Conservation (phyloP, 2,797 vertebrate species). For the Smutsia gigantea region DNA sequence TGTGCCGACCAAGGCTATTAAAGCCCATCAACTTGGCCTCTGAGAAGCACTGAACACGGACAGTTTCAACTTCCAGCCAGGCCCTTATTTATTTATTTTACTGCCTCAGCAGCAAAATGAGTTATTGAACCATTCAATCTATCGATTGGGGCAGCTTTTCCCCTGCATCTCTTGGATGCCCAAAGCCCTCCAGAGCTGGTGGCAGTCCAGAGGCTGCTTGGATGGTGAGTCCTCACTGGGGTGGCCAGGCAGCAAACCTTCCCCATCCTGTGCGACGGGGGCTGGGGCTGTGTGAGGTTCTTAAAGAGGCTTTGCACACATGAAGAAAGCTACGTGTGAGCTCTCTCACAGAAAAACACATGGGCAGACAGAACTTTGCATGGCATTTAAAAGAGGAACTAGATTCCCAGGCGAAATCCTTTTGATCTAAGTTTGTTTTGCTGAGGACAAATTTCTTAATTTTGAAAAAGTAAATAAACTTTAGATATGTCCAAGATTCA, state of each 20-base stretch:
- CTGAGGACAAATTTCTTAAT: neutral
- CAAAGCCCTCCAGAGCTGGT: neutral
- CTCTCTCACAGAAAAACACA: neutral
- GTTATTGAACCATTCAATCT: conserved; percentile 65
- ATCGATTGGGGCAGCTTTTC: conserved; percentile 53
- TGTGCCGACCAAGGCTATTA: conserved; percentile 80
- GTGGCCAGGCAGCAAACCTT: neutral
- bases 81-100: conserved; percentile 73
- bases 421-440: neutral
- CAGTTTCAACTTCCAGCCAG: conserved; percentile 68
- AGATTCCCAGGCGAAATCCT: neutral
- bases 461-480: neutral
- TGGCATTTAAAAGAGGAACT: neutral
- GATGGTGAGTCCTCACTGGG: neutral
- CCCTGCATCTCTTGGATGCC: neutral
- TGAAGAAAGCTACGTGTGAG: neutral
- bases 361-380: accelerated
- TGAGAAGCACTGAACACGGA: conserved; percentile 68
- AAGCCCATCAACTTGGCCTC: conserved; percentile 81
- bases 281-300: neutral
- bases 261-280: neutral
- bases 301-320: neutral
- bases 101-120: conserved; percentile 63
- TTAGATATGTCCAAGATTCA: neutral
- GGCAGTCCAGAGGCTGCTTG: conserved; percentile 5